Conservation (phyloP, 2,888 invertebrate genomes). For the Pachycephus smyrnensis region DNA sequence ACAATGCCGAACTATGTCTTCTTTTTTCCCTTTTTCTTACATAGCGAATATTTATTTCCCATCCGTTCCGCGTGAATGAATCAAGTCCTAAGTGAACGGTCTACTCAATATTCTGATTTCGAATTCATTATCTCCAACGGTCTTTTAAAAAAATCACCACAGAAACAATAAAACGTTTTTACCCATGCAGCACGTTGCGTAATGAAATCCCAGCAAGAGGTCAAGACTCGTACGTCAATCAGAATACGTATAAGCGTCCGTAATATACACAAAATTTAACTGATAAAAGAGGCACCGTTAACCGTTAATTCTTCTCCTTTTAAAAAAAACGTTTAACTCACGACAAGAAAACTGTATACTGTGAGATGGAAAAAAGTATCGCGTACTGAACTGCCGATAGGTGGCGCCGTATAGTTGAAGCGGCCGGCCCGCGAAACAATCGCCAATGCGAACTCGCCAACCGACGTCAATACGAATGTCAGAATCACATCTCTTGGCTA, state of each 20-base stretch:
- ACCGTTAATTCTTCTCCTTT: constrained; percentile 4
- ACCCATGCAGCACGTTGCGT: not conserved
- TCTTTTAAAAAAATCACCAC: not conserved
- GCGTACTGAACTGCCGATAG: not conserved
- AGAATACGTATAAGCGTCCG: not conserved
- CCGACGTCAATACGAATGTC: not conserved
- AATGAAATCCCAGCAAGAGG: not conserved
- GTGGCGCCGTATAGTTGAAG: not conserved
- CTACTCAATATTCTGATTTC: not conserved
- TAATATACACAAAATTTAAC: not conserved
- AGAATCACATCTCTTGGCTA: not conserved
- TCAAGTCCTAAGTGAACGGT: not conserved
- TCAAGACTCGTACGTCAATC: not conserved
- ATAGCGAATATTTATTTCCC: constrained; percentile 36
- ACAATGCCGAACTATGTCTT: constrained; percentile 24
- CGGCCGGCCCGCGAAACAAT: not conserved
- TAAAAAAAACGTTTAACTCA: not conserved
- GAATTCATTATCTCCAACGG: not conserved
- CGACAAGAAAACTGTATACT: not conserved
- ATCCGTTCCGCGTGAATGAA: constrained; percentile 30
- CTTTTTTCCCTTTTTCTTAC: constrained; percentile 20
- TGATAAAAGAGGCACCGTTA: not conserved
- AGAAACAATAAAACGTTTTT: not conserved
- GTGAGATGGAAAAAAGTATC: not conserved
- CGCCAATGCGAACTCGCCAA: not conserved